Evolutionary conservation across 2,113 vertebrate species (phyloP).

Genomic region (Corythaixoides concolor): DNA sequence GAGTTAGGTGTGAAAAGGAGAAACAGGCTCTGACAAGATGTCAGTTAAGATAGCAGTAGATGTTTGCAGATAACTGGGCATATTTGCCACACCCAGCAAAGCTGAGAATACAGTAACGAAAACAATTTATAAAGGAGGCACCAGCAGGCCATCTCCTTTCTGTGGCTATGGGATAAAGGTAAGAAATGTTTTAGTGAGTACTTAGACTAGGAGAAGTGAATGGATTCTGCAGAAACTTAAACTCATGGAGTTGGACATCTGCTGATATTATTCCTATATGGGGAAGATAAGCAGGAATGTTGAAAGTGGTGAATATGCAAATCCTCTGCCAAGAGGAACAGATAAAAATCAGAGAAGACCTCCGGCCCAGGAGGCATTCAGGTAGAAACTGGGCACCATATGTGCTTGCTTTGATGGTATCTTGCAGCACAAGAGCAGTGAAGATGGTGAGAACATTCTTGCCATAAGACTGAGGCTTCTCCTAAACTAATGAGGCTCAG

Average conservation of each 20-base stretch:
- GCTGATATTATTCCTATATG: background rate
- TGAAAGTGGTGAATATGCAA: background rate
- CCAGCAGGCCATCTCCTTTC: background rate
- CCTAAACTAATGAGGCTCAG: background rate
- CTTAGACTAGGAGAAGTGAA: accelerated
- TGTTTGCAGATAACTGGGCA: background rate
- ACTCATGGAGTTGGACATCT: background rate
- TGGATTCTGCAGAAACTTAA: background rate
- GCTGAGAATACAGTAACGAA: background rate
- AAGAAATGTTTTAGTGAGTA: background rate
- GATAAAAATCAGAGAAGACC: background rate
- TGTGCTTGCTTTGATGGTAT: background rate
- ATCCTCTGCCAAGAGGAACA: background rate
- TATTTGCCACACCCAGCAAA: background rate
- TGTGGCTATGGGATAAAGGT: background rate
- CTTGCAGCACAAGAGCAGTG: background rate
- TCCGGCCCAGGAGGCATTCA: background rate
- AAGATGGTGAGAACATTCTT: background rate
- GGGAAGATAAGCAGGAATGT: background rate
- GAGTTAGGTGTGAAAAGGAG: background rate
- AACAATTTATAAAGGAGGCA: background rate
- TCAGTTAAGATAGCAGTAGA: background rate
- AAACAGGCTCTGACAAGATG: background rate
- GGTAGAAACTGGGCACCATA: background rate
- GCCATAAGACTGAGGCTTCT: background rate